Evolutionary conservation across 2,888 invertebrate species (phyloP).

Genomic region (Cacoxenus indagator): DNA sequence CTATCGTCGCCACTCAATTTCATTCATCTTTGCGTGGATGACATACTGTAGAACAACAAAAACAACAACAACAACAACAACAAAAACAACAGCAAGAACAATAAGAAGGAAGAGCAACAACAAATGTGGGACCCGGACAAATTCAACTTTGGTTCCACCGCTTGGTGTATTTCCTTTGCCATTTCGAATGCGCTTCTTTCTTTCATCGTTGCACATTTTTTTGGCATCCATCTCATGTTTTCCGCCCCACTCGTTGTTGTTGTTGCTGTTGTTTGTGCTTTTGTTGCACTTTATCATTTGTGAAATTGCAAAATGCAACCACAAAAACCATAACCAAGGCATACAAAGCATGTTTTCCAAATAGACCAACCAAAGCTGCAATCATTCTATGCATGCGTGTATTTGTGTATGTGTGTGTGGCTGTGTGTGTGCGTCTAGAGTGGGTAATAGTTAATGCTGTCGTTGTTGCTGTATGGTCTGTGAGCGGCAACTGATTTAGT

Average conservation of each 20-base stretch:
- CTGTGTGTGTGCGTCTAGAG: neutral
- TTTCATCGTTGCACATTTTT: neutral
- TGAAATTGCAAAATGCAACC: slow-evolving; percentile 62
- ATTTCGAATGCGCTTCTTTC: neutral
- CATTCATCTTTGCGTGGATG: neutral
- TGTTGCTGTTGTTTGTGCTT: neutral
- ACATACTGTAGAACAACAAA: slow-evolving; percentile 11
- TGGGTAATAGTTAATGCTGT: neutral
- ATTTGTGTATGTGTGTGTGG: neutral
- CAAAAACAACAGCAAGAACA: neutral
- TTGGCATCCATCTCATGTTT: neutral
- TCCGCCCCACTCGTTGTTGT: neutral
- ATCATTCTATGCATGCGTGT: neutral
- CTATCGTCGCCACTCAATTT: slow-evolving; percentile 6
- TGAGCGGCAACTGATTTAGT: slow-evolving; percentile 18
- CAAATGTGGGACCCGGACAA: neutral
- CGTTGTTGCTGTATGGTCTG: neutral
- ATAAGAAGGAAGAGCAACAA: neutral
- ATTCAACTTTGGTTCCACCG: neutral
- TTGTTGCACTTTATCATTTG: slow-evolving; percentile 58
- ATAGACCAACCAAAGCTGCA: neutral
- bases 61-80: neutral
- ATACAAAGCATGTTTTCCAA: slow-evolving; percentile 51
- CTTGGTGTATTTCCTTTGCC: neutral
- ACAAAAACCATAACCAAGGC: slow-evolving; percentile 58